These are phyloP conservation scores for Augochlora pura DNA, from an alignment of 1,140 invertebrate species.

Conservation along the genomic window DNA sequence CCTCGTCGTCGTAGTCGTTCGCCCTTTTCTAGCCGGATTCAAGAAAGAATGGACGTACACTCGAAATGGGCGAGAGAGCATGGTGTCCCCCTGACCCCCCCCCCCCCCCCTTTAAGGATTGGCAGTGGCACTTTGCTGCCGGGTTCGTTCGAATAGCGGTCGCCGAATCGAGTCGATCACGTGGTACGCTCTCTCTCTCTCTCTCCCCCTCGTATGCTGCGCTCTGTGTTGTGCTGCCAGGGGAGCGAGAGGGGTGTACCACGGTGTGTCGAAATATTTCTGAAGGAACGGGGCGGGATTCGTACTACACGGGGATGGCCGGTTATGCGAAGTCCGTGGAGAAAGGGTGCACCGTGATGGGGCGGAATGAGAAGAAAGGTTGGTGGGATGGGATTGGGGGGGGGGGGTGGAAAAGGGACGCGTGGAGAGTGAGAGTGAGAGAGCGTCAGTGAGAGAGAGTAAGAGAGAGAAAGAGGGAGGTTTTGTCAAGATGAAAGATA, in stretches of 20 bases:
- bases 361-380: conserved; percentile 43
- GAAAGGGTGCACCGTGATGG: conserved; percentile 32
- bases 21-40: conserved; percentile 17
- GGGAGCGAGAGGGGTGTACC: conserved; percentile 33
- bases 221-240: too few relatives aligned
- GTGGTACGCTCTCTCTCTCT: too few relatives aligned
- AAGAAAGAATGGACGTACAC: conserved; percentile 49
- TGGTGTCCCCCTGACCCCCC: too few relatives aligned
- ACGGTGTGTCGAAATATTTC: conserved; percentile 62
- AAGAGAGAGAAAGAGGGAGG: conserved; percentile 4
- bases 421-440: too few relatives aligned
- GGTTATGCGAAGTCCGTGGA: conserved; percentile 46
- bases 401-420: too few relatives aligned
- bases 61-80: conserved; percentile 55
- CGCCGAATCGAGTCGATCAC: conserved; percentile 24
- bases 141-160: conserved; percentile 22
- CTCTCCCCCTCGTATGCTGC: too few relatives aligned
- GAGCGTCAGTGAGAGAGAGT: background rate
- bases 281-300: conserved; percentile 53
- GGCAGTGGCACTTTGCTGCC: conserved; percentile 42
- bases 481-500: conserved; percentile 33
- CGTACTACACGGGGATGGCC: conserved; percentile 33
- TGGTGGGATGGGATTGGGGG: background rate
- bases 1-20: too few relatives aligned
- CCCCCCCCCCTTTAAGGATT: too few relatives aligned